phyloP scores from a whole-genome alignment of 2,888 invertebrate species.

The Baronia brevicornis region DNA sequence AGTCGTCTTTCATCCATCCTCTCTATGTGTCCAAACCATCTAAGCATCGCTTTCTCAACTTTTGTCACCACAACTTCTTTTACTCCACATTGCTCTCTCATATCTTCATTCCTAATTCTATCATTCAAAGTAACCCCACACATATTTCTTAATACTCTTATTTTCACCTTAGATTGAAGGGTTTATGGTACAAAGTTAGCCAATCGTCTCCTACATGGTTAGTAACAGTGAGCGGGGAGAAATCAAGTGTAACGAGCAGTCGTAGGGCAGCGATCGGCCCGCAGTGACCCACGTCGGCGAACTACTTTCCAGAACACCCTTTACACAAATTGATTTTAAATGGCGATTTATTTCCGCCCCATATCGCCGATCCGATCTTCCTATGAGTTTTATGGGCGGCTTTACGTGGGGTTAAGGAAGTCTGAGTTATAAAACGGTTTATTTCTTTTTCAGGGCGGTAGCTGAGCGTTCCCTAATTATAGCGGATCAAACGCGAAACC shows the following conservation, averaged over 20 bases:
- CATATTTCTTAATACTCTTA: too few relatives aligned
- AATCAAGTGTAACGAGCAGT: constrained; percentile 20
- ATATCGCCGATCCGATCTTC: constrained; percentile 72
- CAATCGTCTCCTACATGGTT: constrained; percentile 5
- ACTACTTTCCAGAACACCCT: constrained; percentile 61
- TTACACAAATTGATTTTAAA: constrained; percentile 76
- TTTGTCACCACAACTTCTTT: too few relatives aligned
- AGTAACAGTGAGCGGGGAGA: constrained; percentile 12
- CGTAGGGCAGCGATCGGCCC: constrained; percentile 16
- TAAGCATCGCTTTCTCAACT: too few relatives aligned
- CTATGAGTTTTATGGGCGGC: constrained; percentile 69
- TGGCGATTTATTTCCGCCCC: constrained; percentile 74
- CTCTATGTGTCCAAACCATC: too few relatives aligned
- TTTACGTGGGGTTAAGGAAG: constrained; percentile 69
- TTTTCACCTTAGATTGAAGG: too few relatives aligned
- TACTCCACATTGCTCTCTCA: too few relatives aligned
- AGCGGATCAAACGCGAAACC: constrained; percentile 42
- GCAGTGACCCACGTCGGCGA: constrained; percentile 38
- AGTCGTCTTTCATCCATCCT: too few relatives aligned
- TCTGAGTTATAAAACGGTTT: constrained; percentile 71
- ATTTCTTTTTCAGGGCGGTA: constrained; percentile 63
- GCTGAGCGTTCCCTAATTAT: constrained; percentile 55
- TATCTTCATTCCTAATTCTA: too few relatives aligned
- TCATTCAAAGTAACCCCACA: too few relatives aligned
- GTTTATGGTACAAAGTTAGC: background rate